Base-by-base conservation (phyloP, 2,888 invertebrate species). In the Orthosia incerta region DNA sequence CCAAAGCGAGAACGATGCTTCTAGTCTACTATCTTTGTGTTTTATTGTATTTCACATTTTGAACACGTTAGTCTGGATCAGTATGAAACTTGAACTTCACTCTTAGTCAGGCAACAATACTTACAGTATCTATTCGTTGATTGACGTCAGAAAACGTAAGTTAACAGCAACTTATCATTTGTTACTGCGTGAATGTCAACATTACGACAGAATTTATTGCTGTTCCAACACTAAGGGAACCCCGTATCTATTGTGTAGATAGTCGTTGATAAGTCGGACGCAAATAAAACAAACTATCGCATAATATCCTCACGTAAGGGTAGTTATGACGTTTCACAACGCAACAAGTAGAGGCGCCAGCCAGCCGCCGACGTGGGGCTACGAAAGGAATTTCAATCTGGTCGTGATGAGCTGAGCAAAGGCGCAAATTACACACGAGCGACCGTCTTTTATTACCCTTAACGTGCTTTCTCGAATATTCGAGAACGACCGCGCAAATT, bases 301-400 rank as follows among this genome's bases (percentile, higher is more conserved):
- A 90, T 91, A 91, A 92, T 91, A 89, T 86, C 87, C 90, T 92
- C 93, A 94, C 93, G 93, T 93, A 90, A 89, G 91, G 91, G 93
- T 92, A 90, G 94, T 95, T 95, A 95, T 94, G 94, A 94, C 93
- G 92, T 94, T 94, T 93, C 89, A 88, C 88, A 88, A 89, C 84
- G 94, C 95, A 95, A 95, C 95, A 95, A 95, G 95, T 94, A 89
- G 80, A 84, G 73, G 95, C 95, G 95, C 94, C 95, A 89, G 90
- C 71, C 88, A 88, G 93, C 85, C 93, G 94, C 83, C 90, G 92
- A 89, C 92, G 90, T 87, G 90, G 91, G 91, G 90, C 88, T 89
- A 87, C 91, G 90, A 89, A 89, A 93, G 93, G 95, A 95, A 95
- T 96, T 95, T 94, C 95, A 95, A 96, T 95, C 95, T 95, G 95